Evolutionary conservation across 2,113 vertebrate species (phyloP).

Genomic region (Otolemur garnettii): DNA sequence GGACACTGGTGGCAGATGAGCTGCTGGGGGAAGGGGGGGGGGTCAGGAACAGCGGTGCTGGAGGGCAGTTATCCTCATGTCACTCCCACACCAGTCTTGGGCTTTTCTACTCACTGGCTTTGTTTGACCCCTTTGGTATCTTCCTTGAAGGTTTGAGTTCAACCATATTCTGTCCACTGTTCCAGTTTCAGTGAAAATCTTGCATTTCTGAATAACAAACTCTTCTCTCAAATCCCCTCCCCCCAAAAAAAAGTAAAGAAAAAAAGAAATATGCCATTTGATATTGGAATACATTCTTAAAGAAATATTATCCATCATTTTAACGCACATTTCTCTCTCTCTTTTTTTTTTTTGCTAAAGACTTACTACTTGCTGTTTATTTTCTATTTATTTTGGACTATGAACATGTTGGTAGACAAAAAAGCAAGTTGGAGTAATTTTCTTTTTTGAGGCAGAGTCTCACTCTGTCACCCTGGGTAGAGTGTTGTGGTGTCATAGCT

Average conservation of each 20-base stretch:
- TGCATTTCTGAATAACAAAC: constrained; percentile 80
- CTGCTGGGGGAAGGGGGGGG: background rate
- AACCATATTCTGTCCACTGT: constrained; percentile 48
- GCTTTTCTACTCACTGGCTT: background rate
- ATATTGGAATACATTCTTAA: too few relatives aligned
- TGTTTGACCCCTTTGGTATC: background rate
- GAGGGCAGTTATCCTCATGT: background rate
- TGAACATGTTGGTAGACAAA: too few relatives aligned
- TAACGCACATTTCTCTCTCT: too few relatives aligned
- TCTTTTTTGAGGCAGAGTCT: too few relatives aligned
- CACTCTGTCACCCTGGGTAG: too few relatives aligned
- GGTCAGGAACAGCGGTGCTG: background rate
- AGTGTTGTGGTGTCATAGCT: too few relatives aligned
- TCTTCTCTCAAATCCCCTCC: constrained; percentile 51
- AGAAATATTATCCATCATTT: too few relatives aligned
- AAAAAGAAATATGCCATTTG: background rate
- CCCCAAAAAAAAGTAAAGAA: background rate
- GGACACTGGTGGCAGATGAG: accelerated
- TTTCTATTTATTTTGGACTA: too few relatives aligned
- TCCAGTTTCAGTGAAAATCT: constrained; percentile 67
- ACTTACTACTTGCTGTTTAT: too few relatives aligned
- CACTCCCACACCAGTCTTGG: background rate
- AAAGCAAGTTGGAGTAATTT: too few relatives aligned
- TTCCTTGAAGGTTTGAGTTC: constrained; percentile 27
- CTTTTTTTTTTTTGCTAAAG: too few relatives aligned